Evolutionary conservation across 2,113 vertebrate genomes (phyloP), one percentile per base, ranked within the genome.

Genomic region (Epinephelus lanceolatus): DNA sequence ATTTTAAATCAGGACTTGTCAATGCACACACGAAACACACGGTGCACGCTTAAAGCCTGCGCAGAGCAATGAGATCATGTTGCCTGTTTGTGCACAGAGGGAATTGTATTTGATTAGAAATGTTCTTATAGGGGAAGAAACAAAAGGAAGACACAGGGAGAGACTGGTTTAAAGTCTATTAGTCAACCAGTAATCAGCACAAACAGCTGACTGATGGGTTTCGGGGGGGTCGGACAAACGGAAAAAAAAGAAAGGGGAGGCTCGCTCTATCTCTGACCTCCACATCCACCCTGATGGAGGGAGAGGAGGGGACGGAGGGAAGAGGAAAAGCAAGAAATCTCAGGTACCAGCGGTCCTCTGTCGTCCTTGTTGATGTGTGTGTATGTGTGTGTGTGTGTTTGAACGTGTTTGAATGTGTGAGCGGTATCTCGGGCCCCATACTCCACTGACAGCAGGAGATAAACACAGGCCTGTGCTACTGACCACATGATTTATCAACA

Each of bases 401-500:
- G 63, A 3, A 6, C 60, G 25, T 40, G 59, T 42, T 6, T 86
- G 79, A 63, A 47, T 79, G 86, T 86, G 88, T 77, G 75, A 77
- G 83, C 68, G 60, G 88, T 94, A 94, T 94, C 94, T 94, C 89
- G 52, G 84, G 84, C 83, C 67, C 89, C 93, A 94, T 65, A 89
- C 93, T 90, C 88, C 88, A 84, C 93, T 93, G 93, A 94, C 91
- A 93, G 89, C 88, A 74, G 83, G 89, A 95, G 94, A 94, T 95
- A 94, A 94, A 94, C 92, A 93, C 42, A 81, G 88, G 81, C 86
- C 88, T 83, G 79, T 83, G 89, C 88, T 55, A 90, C 88, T 91
- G 92, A 94, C 92, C 91, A 91, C 88, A 93, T 94, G 94, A 95
- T 95, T 94, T 95, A 94, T 95, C 94, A 94, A 93, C 92, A 91